A percentile compares a stretch with the other conserved stretches of the same genome.
These are phyloP conservation scores for Chloropsis hardwickii DNA, from an alignment of 2,113 vertebrate species.

Conservation along the genomic window DNA sequence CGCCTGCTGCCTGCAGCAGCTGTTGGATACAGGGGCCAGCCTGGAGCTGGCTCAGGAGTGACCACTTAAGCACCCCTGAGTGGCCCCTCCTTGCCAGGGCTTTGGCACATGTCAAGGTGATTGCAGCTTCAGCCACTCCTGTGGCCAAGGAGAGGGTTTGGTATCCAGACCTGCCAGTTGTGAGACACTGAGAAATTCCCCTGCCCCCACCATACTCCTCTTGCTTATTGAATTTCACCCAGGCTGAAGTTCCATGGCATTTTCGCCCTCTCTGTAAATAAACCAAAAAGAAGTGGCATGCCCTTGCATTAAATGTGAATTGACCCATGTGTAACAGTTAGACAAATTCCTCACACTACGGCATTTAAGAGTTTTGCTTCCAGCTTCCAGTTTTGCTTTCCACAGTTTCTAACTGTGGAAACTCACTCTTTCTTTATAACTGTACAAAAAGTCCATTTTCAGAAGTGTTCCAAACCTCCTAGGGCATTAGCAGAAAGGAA, in stretches of 20 bases:
- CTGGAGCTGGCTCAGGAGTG: background rate
- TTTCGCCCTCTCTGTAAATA: constrained; percentile 42
- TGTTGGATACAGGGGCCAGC: background rate
- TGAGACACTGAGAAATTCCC: background rate
- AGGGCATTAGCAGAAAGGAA: constrained; percentile 50
- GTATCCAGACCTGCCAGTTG: background rate
- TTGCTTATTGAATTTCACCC: background rate
- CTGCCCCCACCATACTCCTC: background rate
- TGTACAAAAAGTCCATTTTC: background rate
- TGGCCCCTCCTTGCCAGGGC: background rate
- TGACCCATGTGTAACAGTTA: background rate
- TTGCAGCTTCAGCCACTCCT: background rate
- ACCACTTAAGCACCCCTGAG: background rate
- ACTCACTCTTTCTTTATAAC: background rate
- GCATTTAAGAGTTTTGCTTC: background rate
- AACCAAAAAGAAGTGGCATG: constrained; percentile 30
- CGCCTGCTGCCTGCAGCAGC: background rate
- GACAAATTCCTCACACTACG: background rate
- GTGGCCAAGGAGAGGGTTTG: background rate
- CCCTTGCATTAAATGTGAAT: constrained; percentile 24
- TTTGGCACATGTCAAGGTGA: background rate
- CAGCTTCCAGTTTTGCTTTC: background rate
- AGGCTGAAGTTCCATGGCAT: background rate
- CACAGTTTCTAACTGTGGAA: background rate
- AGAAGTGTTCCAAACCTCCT: background rate